Base-by-base conservation (phyloP, 2,888 invertebrate species). In the Brenthis ino region DNA sequence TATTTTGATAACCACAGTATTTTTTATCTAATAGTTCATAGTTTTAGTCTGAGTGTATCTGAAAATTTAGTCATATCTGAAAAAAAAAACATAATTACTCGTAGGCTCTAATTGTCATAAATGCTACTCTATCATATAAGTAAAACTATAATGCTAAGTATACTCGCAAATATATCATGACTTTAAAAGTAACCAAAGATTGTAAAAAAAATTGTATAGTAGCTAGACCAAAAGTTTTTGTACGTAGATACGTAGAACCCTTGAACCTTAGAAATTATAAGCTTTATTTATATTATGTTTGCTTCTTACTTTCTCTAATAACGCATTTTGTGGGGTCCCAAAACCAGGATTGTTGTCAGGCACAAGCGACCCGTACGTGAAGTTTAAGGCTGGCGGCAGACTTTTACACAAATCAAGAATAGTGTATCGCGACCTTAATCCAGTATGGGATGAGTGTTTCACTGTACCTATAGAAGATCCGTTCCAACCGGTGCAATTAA, bases 391-490 rank as follows among this genome's bases (percentile, higher is more conserved):
- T 74, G 96, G 96, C 13, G 97, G 97, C 50, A 95, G 97, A 72
- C 93, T 98, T 76, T 94, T 98, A 76, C 97, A 98, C 93, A 99
- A 99, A 93, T 98, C 98, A 77, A 96, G 96, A 83, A 99, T 97
- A 67, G 96, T 99, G 71, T 97, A 97, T 87, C 95, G 98, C 79
- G 98, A 98, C 86, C 94, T 99, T 71, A 99, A 99, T 91, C 99
- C 99, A 0, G 94, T 96, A n/a, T 99, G 99, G 99, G 98, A 99
- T 84, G 99, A 99, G 88, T 96, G 96, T 77, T 98, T 99, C 88
- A 96, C 96, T 11, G 95, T 99, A 77, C 97, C 98, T 57, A 95
- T 98, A 72, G 98, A 98, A 88, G 98, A 99, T 93, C 96, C 98
- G 0, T 98, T 97, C 80, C 95, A 95, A 79, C 96, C 97, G 1